Conservation (phyloP, 2,113 vertebrate species). For the Heteronetta atricapilla region DNA sequence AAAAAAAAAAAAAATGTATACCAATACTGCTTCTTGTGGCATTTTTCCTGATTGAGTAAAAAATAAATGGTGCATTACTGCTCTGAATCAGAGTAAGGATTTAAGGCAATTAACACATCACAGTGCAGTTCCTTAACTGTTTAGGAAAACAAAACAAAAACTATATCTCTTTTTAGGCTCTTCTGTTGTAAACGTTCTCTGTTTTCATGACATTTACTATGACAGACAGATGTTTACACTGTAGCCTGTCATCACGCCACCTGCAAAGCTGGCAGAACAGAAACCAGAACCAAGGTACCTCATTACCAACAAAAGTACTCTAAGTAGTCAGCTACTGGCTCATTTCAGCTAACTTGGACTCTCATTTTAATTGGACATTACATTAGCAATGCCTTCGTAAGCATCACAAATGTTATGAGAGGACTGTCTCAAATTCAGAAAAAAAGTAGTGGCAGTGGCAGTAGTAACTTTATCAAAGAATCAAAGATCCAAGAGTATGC, state of each 20-base stretch:
- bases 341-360: neutral
- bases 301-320: neutral
- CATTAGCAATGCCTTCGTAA: neutral
- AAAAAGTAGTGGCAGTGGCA: neutral
- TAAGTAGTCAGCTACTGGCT: neutral
- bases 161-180: neutral
- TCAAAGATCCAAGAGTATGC: neutral
- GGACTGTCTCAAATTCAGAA: neutral
- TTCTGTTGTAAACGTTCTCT: neutral
- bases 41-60: neutral
- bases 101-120: neutral
- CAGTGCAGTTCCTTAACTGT: neutral
- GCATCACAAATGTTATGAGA: rapidly evolving
- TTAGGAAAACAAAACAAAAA: neutral
- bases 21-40: neutral
- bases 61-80: neutral
- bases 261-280: neutral
- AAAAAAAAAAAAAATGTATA: neutral
- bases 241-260: neutral
- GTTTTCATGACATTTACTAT: neutral
- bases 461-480: neutral
- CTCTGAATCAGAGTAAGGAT: neutral
- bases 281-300: neutral
- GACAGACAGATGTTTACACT: neutral
- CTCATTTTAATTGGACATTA: neutral